Evolutionary conservation across 2,797 vertebrate genomes (phyloP), one percentile per base, ranked within the genome.

Genomic region (Lophius americanus): DNA sequence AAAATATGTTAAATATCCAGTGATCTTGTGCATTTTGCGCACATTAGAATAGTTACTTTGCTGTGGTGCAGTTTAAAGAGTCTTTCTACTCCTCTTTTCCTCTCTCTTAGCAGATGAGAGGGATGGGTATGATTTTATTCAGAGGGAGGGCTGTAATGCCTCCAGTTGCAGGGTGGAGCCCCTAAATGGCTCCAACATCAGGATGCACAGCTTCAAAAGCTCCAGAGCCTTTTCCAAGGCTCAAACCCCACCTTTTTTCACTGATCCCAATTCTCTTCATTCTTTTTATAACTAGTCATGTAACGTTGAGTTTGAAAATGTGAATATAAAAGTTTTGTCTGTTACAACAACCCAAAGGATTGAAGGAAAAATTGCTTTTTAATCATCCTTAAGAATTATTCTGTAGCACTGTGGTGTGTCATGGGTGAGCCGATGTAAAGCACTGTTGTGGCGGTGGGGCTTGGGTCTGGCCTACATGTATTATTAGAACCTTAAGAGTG

Each of bases 141-240:
- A 57, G 77, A 78, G 76, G 88, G 89, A 84, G 85, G 86, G 66
- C 76, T 70, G 75, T 1, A 64, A 54, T 33, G 56, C 79, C 78
- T 78, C 68, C 84, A 88, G 85, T 88, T 75, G 84, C 35, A 85
- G 92, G 90, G 92, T 91, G 92, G 92, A 92, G 90, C 76, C 51
- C 65, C 67, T 79, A n/a, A 54, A 78, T 73, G 60, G 60, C 55
- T 73, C 66, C 33, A 8, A 68, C 76, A 76, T 58, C 65, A 70
- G 61, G 66, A 55, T 49, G 47, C 48, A 67, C 33, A 7, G 38
- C 52, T 54, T 68, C 53, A 23, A 12, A 69, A 62, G 63, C 68
- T 51, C 11, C 56, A 39, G 48, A 52, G 33, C 23, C 53, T 35
- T 41, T 37, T n/a, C n/a, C 12, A 1, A 55, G 23, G 23, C 55